Evolutionary conservation across 2,888 invertebrate genomes (phyloP), one percentile per base, ranked within the genome.

Genomic region (Lasioglossum oenotherae): DNA sequence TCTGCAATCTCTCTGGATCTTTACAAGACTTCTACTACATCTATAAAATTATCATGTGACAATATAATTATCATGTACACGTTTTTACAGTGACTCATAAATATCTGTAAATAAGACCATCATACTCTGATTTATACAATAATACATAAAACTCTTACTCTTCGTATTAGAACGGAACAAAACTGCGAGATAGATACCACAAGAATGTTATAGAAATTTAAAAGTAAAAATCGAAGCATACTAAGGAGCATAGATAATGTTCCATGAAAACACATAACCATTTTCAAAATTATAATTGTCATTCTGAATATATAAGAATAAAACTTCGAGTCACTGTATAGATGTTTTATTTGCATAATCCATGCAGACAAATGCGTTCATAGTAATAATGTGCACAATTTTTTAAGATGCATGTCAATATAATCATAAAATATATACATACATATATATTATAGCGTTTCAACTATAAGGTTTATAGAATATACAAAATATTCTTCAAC

Each of bases 261-360:
- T 64, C 6, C 31, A 16, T 31, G 14, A 16, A 31, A 64, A 64
- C 6, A 16, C 64, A 31, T 38, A 35, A 35, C 23, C 23, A 35
- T 38, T 19, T 69, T 69, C 16, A 23, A 38, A 69, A 38, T 38
- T 38, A 4, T 64, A 64, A 64, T 64, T 64, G 64, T 16, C 64
- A 19, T 69, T 69, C 38, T 19, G 38, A 19, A 71, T 41, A n/a
- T n/a, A 3, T n/a, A n/a, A 41, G 41, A 71, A n/a, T 38, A 41
- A 71, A 38, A 41, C n/a, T 41, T 14, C 12, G 69, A 38, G 71
- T 41, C 41, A 71, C 71, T 71, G 41, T n/a, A 71, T 14, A 76
- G 53, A 69, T 19, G 77, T 78, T 84, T 78, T 60, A 85, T 74
- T 84, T 27, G 8, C 31, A 53, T 71, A 78, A 76, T 76, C 64